Base-by-base conservation (phyloP, 2,113 vertebrate genomes). In the Eptesicus fuscus region DNA sequence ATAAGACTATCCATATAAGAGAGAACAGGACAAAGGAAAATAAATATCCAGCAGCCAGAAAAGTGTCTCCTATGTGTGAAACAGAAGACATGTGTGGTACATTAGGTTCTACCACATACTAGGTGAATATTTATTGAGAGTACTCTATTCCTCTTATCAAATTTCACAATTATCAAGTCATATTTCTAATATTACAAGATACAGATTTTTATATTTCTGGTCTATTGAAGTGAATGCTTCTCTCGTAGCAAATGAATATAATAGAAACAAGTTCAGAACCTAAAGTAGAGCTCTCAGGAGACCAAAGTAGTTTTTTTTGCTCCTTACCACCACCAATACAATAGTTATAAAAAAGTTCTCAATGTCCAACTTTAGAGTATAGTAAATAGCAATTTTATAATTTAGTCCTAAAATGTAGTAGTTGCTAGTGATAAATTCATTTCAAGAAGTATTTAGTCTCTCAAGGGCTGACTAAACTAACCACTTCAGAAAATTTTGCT, bases 361-460 rank as follows among this genome's bases (percentile, higher is more conserved):
- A 42, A 18, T 53, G 47, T 20, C 30, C 53, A 82, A 49, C 25
- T 14, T 88, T 82, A 95, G 32, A 96, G 86, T 91, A 51, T 17
- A 84, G 65, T 93, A 84, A 79, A 65, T 77, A 61, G 18, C 16
- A 87, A 83, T 56, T 94, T 85, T 93, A 59, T 3, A 67, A 71
- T 73, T 90, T 87, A 96, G 51, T 30, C 16, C n/a, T 88, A 89
- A 87, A 88, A 59, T 65, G 69, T n/a, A 91, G 79, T 77, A 23
- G 49, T 71, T 91, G 89, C 42, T 88, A 82, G 53, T 32, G 16
- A 95, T 71, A 22, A 92, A 95, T 63, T 93, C 61, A 91, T 65
- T 94, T 95, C 49, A 95, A 88, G 42, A 76, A 95, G 20, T 82
- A 92, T 95, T 88, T 94, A 22, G 16, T 83, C 35, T 91, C 16